These are phyloP conservation scores for Megaptera novaeangliae DNA, from an alignment of 2,113 vertebrate species.

Conservation along the genomic window DNA sequence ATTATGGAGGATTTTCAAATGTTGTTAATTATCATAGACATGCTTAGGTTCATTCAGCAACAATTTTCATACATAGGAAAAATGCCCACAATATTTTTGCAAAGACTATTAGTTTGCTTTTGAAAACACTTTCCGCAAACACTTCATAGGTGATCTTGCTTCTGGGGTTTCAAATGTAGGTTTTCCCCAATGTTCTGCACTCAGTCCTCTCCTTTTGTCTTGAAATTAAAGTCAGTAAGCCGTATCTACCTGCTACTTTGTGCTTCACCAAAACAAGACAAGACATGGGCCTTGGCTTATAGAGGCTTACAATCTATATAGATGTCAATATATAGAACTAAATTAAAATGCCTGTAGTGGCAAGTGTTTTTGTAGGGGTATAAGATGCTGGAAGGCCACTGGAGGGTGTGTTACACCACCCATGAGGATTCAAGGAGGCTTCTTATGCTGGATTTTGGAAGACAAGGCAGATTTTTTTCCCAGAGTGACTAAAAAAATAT, in stretches of 20 bases:
- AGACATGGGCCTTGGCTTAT: background rate
- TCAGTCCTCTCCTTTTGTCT: background rate
- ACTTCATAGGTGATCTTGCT: background rate
- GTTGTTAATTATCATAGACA: background rate
- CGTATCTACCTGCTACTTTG: background rate
- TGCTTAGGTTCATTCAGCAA: background rate
- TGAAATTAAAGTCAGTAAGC: background rate
- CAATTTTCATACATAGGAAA: background rate
- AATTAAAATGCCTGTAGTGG: background rate
- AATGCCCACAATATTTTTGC: conserved; percentile 6
- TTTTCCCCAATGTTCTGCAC: background rate
- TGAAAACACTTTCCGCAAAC: background rate
- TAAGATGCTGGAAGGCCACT: background rate
- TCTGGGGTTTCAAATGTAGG: background rate
- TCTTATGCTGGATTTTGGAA: background rate
- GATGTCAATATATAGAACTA: background rate
- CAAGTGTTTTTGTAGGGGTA: background rate
- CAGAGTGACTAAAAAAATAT: background rate
- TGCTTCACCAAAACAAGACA: background rate
- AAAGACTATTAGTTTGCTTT: conserved; percentile 21
- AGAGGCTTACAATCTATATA: background rate
- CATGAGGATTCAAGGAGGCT: background rate
- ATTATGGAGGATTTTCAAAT: background rate
- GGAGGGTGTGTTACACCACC: background rate
- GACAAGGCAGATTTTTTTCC: background rate